A percentile compares a stretch with the other conserved stretches of the same genome.
Evolutionary conservation across 2,113 vertebrate genomes (phyloP).

Genomic region (Salvator merianae): DNA sequence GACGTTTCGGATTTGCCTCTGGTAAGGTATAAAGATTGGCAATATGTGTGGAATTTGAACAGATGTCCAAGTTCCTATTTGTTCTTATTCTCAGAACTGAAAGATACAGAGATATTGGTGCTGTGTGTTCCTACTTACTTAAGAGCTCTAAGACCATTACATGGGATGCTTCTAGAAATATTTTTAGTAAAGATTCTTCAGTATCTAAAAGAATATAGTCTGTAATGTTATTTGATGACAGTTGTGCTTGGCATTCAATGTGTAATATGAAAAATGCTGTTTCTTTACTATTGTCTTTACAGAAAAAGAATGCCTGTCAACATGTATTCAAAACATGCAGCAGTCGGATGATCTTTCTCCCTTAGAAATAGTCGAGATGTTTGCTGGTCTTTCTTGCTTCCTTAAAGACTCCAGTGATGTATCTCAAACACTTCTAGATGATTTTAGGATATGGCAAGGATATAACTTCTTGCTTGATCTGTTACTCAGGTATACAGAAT

Average conservation of each 20-base stretch:
- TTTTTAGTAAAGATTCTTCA: too few relatives aligned
- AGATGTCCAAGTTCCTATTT: background rate
- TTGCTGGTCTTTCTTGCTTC: conserved; percentile 96
- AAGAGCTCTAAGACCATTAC: background rate
- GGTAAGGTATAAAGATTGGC: background rate
- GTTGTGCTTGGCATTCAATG: background rate
- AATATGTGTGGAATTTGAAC: background rate
- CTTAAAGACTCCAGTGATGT: conserved; percentile 98
- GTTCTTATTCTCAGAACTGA: background rate
- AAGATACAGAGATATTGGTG: background rate
- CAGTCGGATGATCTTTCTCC: conserved; percentile 96
- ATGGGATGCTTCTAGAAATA: background rate
- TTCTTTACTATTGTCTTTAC: conserved; percentile 58
- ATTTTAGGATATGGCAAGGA: conserved; percentile 98
- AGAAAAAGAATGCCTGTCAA: conserved; percentile 98
- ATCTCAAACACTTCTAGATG: conserved; percentile 93
- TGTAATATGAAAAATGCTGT: conserved; percentile 21
- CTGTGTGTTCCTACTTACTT: background rate
- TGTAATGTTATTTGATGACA: background rate
- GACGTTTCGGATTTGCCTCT: background rate
- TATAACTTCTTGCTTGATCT: conserved; percentile 97
- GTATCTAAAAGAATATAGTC: too few relatives aligned
- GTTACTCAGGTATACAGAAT: conserved; percentile 86
- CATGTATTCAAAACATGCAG: conserved; percentile 98
- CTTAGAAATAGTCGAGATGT: conserved; percentile 98